These are phyloP conservation scores for Ciconia boyciana DNA, from an alignment of 2,113 vertebrate genomes.

Conservation along the genomic window DNA sequence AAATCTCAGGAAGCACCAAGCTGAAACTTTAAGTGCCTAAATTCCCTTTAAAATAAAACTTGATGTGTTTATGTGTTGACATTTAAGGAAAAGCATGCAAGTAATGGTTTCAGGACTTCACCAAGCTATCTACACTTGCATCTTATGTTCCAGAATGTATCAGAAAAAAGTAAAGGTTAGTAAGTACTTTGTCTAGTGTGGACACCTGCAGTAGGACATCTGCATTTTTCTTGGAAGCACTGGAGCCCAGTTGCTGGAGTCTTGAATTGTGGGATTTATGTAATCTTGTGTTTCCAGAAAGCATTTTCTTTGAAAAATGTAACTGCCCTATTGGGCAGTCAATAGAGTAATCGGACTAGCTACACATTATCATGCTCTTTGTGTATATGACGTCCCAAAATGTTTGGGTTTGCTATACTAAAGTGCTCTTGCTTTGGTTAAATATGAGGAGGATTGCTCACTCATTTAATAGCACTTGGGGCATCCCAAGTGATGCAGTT, in stretches of 20 bases:
- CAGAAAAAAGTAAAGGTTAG: not conserved
- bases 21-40: not conserved
- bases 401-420: not conserved
- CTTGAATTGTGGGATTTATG: not conserved
- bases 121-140: not conserved
- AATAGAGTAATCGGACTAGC: not conserved
- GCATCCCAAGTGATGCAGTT: not conserved
- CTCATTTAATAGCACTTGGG: not conserved
- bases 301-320: not conserved
- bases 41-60: not conserved
- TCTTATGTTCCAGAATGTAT: not conserved
- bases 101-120: not conserved
- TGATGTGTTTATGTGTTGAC: not conserved
- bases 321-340: not conserved
- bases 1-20: not conserved
- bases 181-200: not conserved
- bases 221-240: not conserved
- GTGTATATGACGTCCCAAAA: not conserved
- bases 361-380: not conserved
- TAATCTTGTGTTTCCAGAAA: not conserved
- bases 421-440: not conserved
- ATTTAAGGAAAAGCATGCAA: not conserved
- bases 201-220: not conserved
- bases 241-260: not conserved
- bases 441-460: not conserved